Percentiles rank a stretch among this genome's conserved stretches.
Conservation (phyloP, 2,888 invertebrate genomes). For the Chorisops tibialis region DNA sequence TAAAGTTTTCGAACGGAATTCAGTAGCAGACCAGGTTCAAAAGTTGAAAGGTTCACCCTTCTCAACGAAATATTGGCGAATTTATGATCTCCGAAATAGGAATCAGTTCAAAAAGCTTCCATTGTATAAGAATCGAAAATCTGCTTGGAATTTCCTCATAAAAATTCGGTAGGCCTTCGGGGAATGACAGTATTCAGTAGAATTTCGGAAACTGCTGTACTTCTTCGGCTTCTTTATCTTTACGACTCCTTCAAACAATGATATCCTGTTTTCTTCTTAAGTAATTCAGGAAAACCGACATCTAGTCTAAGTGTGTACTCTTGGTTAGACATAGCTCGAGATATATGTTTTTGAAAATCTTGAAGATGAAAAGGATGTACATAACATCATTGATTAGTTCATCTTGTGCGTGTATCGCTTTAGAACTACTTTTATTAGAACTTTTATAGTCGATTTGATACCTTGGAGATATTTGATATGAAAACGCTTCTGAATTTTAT, state of each 20-base stretch:
- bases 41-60: too few relatives aligned
- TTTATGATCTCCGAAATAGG: background rate
- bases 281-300: background rate
- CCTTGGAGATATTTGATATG: too few relatives aligned
- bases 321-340: too few relatives aligned
- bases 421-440: too few relatives aligned
- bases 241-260: constrained; percentile 14
- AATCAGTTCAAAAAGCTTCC: constrained; percentile 15
- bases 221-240: background rate
- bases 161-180: constrained; percentile 10
- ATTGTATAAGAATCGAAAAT: constrained; percentile 4
- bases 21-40: too few relatives aligned
- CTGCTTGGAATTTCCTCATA: constrained; percentile 22
- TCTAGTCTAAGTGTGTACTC: background rate
- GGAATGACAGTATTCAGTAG: constrained; percentile 1
- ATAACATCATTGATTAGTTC: too few relatives aligned
- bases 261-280: constrained; percentile 3
- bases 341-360: too few relatives aligned
- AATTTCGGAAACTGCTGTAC: background rate
- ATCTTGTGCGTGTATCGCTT: too few relatives aligned
- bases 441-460: too few relatives aligned
- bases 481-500: too few relatives aligned
- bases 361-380: too few relatives aligned
- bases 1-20: constrained; percentile 9
- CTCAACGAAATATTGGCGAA: constrained; percentile 12